These are phyloP conservation scores for Sebastes fasciatus DNA, from an alignment of 2,113 vertebrate species.

Conservation along the genomic window DNA sequence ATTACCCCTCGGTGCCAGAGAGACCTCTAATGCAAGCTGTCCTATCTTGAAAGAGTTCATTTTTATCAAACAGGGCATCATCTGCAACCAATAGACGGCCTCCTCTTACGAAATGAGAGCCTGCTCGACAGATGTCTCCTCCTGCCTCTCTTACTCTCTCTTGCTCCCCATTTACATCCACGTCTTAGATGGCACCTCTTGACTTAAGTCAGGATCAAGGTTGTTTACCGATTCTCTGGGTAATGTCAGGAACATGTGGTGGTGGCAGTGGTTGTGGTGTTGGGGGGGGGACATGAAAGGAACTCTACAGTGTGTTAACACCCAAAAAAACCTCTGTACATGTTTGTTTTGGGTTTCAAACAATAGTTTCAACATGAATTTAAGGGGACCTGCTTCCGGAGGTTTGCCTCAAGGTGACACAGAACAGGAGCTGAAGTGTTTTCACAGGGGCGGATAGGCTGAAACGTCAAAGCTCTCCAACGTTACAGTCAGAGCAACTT, in stretches of 20 bases:
- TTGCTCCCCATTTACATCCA: conserved; percentile 74
- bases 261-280: no score
- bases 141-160: conserved; percentile 73
- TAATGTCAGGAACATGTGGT: conserved; percentile 76
- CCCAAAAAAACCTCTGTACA: conserved; percentile 55
- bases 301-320: conserved; percentile 60
- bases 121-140: conserved; percentile 85
- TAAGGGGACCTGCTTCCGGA: conserved; percentile 63
- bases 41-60: conserved; percentile 81
- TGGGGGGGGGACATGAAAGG: conserved; percentile 72
- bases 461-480: conserved; percentile 37
- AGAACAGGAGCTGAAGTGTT: conserved; percentile 65
- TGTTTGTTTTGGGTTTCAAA: conserved; percentile 75
- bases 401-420: conserved; percentile 63
- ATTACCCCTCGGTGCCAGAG: conserved; percentile 68
- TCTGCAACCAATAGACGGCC: conserved; percentile 85
- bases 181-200: conserved; percentile 83
- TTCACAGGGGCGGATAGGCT: not conserved
- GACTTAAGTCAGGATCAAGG: conserved; percentile 78
- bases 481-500: conserved; percentile 7
- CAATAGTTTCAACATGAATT: conserved; percentile 70
- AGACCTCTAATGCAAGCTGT: conserved; percentile 75
- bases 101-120: conserved; percentile 81
- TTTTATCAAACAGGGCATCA: conserved; percentile 84
- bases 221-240: conserved; percentile 75